Conservation (phyloP, 2,113 vertebrate genomes). For the Lampris incognitus region DNA sequence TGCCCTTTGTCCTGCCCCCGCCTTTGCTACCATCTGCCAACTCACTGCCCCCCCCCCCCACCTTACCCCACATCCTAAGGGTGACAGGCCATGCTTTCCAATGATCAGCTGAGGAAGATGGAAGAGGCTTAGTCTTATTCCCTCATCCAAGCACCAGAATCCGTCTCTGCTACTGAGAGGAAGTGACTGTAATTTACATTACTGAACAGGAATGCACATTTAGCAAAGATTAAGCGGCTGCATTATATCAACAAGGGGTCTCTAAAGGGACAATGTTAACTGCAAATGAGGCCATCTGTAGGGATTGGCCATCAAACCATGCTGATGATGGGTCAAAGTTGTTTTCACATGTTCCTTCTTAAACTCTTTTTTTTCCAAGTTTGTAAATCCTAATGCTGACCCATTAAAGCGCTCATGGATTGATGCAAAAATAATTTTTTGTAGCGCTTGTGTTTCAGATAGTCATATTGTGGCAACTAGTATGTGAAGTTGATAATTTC, state of each 20-base stretch:
- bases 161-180: neutral
- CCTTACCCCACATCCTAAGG: conserved; percentile 36
- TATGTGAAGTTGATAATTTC: no score
- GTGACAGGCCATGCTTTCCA: conserved; percentile 63
- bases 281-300: conserved; percentile 2
- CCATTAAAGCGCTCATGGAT: no score
- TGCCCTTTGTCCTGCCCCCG: conserved; percentile 65
- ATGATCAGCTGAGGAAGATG: conserved; percentile 56
- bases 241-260: conserved; percentile 24
- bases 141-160: conserved; percentile 34
- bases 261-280: conserved; percentile 47
- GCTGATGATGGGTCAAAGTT: neutral
- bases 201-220: conserved; percentile 18
- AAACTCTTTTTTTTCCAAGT: no score
- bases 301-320: neutral
- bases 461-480: no score
- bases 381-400: no score
- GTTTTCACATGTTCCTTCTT: conserved; percentile 3
- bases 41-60: neutral
- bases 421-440: no score
- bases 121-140: conserved; percentile 55
- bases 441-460: no score
- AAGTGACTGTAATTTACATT: conserved; percentile 12
- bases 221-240: conserved; percentile 23
- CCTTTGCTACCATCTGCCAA: conserved; percentile 82